Evolutionary conservation across 2,797 vertebrate species (phyloP).

Genomic region (Thripadectes ignobilis): DNA sequence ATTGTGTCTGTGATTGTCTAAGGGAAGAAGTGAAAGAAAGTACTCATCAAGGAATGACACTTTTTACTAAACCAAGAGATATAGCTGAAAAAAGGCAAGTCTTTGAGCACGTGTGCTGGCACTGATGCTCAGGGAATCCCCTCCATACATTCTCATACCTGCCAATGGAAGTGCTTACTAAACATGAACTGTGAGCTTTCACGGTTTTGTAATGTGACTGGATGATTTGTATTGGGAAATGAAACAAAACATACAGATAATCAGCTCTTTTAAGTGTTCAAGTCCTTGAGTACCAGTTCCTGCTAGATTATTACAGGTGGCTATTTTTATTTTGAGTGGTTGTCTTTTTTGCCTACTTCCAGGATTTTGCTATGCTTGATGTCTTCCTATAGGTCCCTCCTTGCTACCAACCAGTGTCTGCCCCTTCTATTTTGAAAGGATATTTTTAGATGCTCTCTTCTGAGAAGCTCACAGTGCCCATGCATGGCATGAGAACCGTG

Average conservation of each 20-base stretch:
- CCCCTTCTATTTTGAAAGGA: background rate
- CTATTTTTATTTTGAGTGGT: background rate
- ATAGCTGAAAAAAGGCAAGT: background rate
- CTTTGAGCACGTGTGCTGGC: background rate
- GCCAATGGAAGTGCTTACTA: background rate
- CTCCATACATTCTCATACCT: rapidly evolving
- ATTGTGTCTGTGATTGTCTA: background rate
- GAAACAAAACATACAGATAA: background rate
- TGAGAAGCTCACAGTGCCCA: background rate
- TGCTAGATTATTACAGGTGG: background rate
- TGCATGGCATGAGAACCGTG: rapidly evolving
- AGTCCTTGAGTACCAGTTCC: background rate
- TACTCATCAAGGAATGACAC: background rate
- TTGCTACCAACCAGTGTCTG: background rate
- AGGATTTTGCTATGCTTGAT: background rate
- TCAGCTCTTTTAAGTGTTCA: background rate
- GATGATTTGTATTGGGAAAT: background rate
- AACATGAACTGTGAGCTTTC: background rate
- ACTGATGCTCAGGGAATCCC: background rate
- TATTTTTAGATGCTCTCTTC: background rate
- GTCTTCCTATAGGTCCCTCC: background rate
- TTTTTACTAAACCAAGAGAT: background rate
- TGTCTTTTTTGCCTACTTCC: background rate
- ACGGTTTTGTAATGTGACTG: background rate
- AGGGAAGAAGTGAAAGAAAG: background rate